phyloP scores from a whole-genome alignment of 2,888 invertebrate species.

The Nemapogon koenigi region DNA sequence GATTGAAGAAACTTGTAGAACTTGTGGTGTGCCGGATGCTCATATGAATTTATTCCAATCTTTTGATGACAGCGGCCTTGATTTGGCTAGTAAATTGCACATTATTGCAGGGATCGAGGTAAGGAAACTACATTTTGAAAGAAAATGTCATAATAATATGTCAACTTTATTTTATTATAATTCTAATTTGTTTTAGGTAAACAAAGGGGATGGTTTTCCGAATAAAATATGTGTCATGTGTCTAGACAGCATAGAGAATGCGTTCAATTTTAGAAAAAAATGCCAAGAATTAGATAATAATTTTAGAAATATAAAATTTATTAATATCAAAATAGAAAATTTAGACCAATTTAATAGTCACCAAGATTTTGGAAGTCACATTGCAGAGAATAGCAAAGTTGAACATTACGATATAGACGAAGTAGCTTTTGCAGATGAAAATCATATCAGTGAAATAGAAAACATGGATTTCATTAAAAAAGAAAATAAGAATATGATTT shows the following conservation, averaged over 20 bases:
- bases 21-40: slow-evolving; percentile 36
- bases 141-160: neutral
- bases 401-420: too few species aligned
- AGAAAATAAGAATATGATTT: slow-evolving; percentile 3
- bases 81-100: slow-evolving; percentile 38
- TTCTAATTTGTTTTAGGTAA: slow-evolving; percentile 32
- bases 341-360: slow-evolving; percentile 12
- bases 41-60: slow-evolving; percentile 36
- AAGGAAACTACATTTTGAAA: slow-evolving; percentile 1
- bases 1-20: slow-evolving; percentile 39
- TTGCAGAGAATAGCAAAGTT: too few species aligned
- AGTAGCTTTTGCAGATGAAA: too few species aligned
- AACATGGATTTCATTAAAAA: neutral
- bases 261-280: slow-evolving; percentile 51
- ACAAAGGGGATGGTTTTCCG: slow-evolving; percentile 40
- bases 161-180: neutral
- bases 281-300: slow-evolving; percentile 46
- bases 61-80: slow-evolving; percentile 31
- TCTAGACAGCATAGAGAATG: slow-evolving; percentile 41
- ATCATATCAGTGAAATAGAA: slow-evolving; percentile 2
- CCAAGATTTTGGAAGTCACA: slow-evolving; percentile 9
- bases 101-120: slow-evolving; percentile 44
- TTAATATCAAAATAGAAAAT: slow-evolving; percentile 35
- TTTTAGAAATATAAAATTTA: slow-evolving; percentile 21
- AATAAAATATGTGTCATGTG: slow-evolving; percentile 45